A percentile compares a stretch with the other conserved stretches of the same genome.
Conservation (phyloP, 1,140 invertebrate species). For the Prorops nasuta region DNA sequence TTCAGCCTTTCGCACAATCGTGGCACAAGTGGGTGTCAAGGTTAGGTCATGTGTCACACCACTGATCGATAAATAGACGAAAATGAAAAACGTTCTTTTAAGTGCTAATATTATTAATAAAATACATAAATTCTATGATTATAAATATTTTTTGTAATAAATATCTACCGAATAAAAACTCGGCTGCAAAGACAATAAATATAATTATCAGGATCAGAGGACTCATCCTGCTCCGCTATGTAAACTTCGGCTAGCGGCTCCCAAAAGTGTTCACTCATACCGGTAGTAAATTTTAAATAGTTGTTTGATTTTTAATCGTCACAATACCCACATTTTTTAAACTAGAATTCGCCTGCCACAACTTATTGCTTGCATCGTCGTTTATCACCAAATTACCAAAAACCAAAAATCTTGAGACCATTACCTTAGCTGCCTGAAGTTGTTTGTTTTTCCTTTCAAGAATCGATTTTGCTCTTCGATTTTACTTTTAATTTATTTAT, state of each 20-base stretch:
- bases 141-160: neutral
- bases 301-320: constrained; percentile 18
- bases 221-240: constrained; percentile 37
- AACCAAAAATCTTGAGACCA: too few relatives aligned
- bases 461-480: too few relatives aligned
- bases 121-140: neutral
- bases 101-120: neutral
- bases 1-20: too few relatives aligned
- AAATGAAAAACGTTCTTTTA: constrained; percentile 9
- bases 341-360: too few relatives aligned
- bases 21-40: constrained; percentile 33
- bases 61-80: constrained; percentile 44
- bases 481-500: too few relatives aligned
- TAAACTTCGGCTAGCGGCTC: constrained; percentile 50
- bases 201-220: constrained; percentile 36
- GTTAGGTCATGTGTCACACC: constrained; percentile 44
- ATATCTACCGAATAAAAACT: constrained; percentile 43
- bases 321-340: constrained; percentile 30
- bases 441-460: too few relatives aligned
- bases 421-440: too few relatives aligned
- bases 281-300: constrained; percentile 16
- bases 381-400: too few relatives aligned
- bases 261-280: constrained; percentile 46
- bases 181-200: constrained; percentile 50
- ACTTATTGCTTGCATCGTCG: too few relatives aligned